Conservation (phyloP, 1,140 invertebrate genomes). For the Orussus abietinus region DNA sequence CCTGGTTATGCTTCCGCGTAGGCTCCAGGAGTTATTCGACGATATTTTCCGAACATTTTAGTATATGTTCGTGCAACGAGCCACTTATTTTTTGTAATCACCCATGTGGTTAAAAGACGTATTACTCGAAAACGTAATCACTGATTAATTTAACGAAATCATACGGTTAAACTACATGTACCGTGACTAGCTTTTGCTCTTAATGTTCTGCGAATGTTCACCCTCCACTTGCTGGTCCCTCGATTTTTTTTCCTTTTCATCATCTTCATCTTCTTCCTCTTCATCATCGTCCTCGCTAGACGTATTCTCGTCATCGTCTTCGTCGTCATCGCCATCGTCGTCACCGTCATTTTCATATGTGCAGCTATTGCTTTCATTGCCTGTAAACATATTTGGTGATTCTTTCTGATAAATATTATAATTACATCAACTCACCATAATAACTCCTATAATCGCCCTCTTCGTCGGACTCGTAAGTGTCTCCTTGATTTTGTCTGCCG, state of each 20-base stretch:
- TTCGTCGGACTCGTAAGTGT: conserved; percentile 48
- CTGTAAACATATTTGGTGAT: conserved; percentile 10
- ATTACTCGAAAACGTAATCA: too few species aligned
- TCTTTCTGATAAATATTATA: conserved; percentile 3
- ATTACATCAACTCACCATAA: conserved; percentile 29
- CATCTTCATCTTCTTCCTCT: conserved; percentile 16
- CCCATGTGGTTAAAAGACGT: too few species aligned
- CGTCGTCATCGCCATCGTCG: conserved; percentile 56
- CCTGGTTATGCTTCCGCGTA: too few species aligned
- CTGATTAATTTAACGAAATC: too few species aligned
- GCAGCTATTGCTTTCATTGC: conserved; percentile 34
- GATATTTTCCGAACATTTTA: too few species aligned
- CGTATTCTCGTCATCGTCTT: conserved; percentile 46
- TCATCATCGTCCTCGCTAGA: conserved; percentile 19
- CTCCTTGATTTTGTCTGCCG: conserved; percentile 71
- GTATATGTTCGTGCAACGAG: too few species aligned
- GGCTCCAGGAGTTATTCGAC: too few species aligned
- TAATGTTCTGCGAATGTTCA: too few species aligned
- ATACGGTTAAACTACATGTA: too few species aligned
- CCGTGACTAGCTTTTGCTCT: too few species aligned
- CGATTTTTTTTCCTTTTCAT: conserved; percentile 14
- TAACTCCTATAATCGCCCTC: conserved; percentile 46
- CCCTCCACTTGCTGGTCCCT: too few species aligned
- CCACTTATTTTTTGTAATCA: too few species aligned
- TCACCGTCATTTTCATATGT: conserved; percentile 49